Base-by-base conservation (phyloP, 2,113 vertebrate genomes). In the Bubalus kerabau region DNA sequence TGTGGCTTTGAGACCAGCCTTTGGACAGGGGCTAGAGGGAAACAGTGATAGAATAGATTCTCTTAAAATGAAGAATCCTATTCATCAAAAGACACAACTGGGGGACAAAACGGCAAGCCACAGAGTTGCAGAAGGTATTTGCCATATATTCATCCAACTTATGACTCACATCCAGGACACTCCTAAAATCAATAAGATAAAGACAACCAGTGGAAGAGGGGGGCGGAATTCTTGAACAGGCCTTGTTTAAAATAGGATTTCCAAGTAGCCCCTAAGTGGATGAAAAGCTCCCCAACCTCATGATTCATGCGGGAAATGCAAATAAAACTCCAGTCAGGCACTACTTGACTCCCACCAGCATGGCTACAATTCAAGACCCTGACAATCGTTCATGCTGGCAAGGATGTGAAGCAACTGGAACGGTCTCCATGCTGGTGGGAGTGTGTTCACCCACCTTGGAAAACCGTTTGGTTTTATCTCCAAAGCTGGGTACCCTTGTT, bases 61-160 rank as follows among this genome's bases (percentile, higher is more conserved):
- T 23, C 43, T 85, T 19, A 43, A 59, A 81, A 32, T 4, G 5
- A 46, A 95, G 48, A 32, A 17, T n/a, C 24, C 2, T 26, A 9
- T 62, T 19, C 57, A 32, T 14, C 40, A 2, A 32, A 60, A 62
- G 26, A 60, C 17, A 46, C 40, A 46, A 13, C 5, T 2, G 28
- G 28, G 62, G 24, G 3, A 5, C 0, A 54, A 30, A 24, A 67
- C 26, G 26, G 28, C 43, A 17, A 64, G 36, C 24, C 24, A 11
- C 4, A 1, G 9, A 7, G 19, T 7, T 2, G 15, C 36, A 46
- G 28, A 28, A 30, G 4, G 0, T 8, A 3, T 2, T 28, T 40
- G 48, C 15, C 24, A 2, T 21, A 2, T 17, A 28, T 28, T 30
- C 64, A 40, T 74, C 62, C 16, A 1, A 30, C n/a, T 40, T 28